Evolutionary conservation across 2,888 invertebrate species (phyloP), one percentile per base, ranked within the genome.

Genomic region (Eremobia ochroleuca): DNA sequence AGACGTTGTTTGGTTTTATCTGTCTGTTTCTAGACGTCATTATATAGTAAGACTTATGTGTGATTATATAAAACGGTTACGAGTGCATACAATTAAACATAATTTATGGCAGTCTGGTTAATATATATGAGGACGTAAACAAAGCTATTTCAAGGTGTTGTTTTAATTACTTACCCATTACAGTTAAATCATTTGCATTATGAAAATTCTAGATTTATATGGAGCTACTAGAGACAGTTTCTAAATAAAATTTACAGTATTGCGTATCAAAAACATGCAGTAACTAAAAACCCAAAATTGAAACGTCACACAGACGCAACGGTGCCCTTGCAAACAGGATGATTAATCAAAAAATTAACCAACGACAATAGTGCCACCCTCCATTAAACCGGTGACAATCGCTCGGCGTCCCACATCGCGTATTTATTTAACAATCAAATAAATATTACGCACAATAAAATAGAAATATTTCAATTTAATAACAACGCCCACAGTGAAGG

Each of bases 321-420:
- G 92, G 91, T 90, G 90, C 95, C 94, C 94, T 92, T 90, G 91
- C 89, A 85, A 92, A 92, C 87, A 87, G 91, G 93, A 96, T 96
- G 96, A 97, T 97, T 97, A 96, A 97, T 97, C 97, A 97, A 96
- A 96, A 97, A 97, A 97, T 96, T 97, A 96, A 96, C 96, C 95
- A 93, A 94, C 95, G 90, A 96, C 96, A 97, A 96, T 95, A 88
- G 92, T 85, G 85, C 87, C 93, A 93, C 95, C 96, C 95, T 94
- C 95, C 93, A 95, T 96, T 95, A 94, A 93, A 92, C 92, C 91
- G 92, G 90, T 87, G 90, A 96, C 96, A 96, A 96, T 95, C 94
- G 91, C 92, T 92, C 93, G 93, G 94, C 95, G 94, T 95, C 96
- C 96, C 96, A 96, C 96, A 96, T 94, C 92, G 92, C 93, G 92